Evolutionary conservation across 2,797 vertebrate genomes (phyloP).

Genomic region (Argentina silus): DNA sequence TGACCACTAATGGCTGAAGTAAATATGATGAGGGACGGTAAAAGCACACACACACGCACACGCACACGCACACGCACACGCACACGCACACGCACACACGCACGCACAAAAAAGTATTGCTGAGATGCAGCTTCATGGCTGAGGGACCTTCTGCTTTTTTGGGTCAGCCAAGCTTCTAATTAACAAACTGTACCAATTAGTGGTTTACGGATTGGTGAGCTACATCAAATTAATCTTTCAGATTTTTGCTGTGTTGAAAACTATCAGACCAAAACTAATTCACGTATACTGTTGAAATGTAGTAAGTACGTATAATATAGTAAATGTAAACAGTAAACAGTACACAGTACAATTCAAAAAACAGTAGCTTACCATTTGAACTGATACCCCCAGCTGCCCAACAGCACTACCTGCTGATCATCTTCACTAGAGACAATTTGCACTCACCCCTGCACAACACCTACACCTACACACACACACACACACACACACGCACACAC

Average conservation of each 20-base stretch:
- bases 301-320: too few species aligned
- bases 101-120: constrained; percentile 16
- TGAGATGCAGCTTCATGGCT: constrained; percentile 39
- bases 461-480: neutral
- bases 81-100: neutral
- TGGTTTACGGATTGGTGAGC: constrained; percentile 43
- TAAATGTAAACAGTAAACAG: neutral
- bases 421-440: too few species aligned
- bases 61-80: neutral
- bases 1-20: neutral
- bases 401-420: too few species aligned
- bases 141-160: constrained; percentile 32
- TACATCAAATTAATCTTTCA: constrained; percentile 51
- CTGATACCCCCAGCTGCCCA: too few species aligned
- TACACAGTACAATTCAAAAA: too few species aligned
- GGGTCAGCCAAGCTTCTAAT: constrained; percentile 50
- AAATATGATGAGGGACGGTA: constrained; percentile 32
- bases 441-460: neutral
- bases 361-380: too few species aligned
- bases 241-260: constrained; percentile 40
- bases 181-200: constrained; percentile 61
- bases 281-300: constrained; percentile 1
- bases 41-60: neutral
- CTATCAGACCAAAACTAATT: constrained; percentile 24
- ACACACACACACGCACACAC: constrained; percentile 2